phyloP scores from a whole-genome alignment of 2,888 invertebrate genomes.

The Machimus rusticus region DNA sequence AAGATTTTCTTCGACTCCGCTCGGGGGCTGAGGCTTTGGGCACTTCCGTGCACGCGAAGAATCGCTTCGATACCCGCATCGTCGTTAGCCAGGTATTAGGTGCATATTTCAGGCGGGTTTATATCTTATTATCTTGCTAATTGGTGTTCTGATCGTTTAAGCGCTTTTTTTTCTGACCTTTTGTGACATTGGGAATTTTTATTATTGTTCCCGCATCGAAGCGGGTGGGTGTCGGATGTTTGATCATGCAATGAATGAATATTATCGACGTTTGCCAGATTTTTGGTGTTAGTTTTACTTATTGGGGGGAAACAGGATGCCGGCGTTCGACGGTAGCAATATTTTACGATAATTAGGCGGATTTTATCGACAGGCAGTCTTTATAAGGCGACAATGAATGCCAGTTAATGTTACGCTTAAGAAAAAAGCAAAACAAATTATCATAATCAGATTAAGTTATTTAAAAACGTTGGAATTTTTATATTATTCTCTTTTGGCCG shows the following conservation, averaged over 20 bases:
- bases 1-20: background rate
- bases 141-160: constrained; percentile 13
- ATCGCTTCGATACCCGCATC: background rate
- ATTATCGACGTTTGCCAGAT: background rate
- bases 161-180: background rate
- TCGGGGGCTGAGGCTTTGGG: background rate
- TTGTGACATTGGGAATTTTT: constrained; percentile 9
- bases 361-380: background rate
- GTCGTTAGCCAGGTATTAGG: background rate
- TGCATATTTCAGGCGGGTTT: background rate
- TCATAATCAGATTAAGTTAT: background rate
- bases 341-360: background rate
- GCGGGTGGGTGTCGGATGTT: constrained; percentile 22
- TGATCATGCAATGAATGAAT: background rate
- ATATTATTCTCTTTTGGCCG: background rate
- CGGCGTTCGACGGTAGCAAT: background rate
- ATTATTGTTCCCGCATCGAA: background rate
- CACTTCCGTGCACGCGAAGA: constrained; percentile 7
- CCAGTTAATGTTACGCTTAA: background rate
- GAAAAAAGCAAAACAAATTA: background rate
- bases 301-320: constrained; percentile 9
- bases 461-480: background rate
- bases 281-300: background rate
- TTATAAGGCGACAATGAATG: background rate
- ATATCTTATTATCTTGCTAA: constrained; percentile 15